These are phyloP conservation scores for Shinisaurus crocodilurus DNA, from an alignment of 2,113 vertebrate genomes.

Conservation along the genomic window DNA sequence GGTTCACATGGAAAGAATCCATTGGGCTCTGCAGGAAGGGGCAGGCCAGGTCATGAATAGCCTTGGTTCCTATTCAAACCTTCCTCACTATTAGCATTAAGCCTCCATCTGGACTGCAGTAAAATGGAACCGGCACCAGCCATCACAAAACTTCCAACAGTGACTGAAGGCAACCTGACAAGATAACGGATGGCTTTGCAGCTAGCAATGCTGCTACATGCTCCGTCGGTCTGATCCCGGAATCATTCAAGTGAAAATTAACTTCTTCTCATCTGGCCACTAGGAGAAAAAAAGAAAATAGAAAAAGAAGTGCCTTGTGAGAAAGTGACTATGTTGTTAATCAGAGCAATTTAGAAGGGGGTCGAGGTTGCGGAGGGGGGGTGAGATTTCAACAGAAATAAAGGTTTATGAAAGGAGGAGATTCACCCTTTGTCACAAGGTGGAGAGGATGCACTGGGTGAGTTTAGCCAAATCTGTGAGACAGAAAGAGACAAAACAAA, in stretches of 20 bases:
- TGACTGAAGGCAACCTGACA: neutral
- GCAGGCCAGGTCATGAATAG: neutral
- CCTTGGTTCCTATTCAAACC: neutral
- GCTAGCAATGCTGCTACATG: neutral
- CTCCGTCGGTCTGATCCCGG: neutral
- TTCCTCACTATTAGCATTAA: neutral
- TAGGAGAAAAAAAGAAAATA: neutral
- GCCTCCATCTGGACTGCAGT: neutral
- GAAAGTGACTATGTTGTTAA: neutral
- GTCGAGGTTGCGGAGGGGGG: neutral
- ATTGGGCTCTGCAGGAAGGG: neutral
- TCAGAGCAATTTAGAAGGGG: neutral
- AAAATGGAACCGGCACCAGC: slow-evolving; percentile 1
- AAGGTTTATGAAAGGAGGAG: neutral
- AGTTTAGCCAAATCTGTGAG: neutral
- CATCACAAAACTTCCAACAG: neutral
- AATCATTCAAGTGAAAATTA: neutral
- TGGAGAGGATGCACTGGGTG: neutral
- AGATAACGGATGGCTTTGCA: neutral
- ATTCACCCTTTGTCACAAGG: neutral
- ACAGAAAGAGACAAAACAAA: neutral
- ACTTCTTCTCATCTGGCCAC: slow-evolving; percentile 15
- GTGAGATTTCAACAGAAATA: neutral
- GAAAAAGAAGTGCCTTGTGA: neutral
- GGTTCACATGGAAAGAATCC: neutral